phyloP scores from a whole-genome alignment of 2,113 vertebrate genomes.

The Octodon degus region DNA sequence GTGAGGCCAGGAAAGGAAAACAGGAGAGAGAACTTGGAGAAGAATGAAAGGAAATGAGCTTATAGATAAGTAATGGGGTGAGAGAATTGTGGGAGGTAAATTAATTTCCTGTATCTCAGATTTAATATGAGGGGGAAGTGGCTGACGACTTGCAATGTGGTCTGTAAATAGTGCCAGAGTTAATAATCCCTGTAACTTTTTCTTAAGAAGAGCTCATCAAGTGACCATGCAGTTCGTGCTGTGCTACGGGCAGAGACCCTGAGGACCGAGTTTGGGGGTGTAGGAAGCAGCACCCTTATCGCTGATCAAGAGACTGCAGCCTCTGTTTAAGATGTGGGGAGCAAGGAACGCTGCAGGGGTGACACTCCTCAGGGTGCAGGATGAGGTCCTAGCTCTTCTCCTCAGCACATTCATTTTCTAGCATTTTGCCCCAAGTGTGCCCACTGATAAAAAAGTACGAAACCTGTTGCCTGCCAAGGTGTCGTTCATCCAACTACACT shows the following conservation, averaged over 20 bases:
- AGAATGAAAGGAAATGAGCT: constrained; percentile 69
- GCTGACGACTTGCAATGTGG: constrained; percentile 60
- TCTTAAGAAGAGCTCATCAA: constrained; percentile 77
- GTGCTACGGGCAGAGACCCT: constrained; percentile 74
- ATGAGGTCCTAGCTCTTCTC: background rate
- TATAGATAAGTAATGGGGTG: constrained; percentile 67
- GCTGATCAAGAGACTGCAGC: constrained; percentile 65
- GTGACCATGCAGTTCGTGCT: constrained; percentile 84
- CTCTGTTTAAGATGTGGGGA: background rate
- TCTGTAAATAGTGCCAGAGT: constrained; percentile 53
- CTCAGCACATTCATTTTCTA: background rate
- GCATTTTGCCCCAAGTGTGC: background rate
- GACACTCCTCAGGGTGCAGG: background rate
- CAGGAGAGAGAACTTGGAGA: background rate
- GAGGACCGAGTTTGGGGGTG: background rate
- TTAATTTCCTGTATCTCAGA: constrained; percentile 62
- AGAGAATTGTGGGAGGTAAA: constrained; percentile 26
- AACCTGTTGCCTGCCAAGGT: background rate
- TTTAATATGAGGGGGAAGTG: constrained; percentile 56
- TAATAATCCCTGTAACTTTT: constrained; percentile 48
- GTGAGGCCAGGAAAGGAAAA: constrained; percentile 11
- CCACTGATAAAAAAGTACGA: background rate
- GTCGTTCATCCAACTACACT: background rate
- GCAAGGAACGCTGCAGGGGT: rapidly evolving
- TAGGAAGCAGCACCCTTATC: constrained; percentile 84